Evolutionary conservation across 2,888 invertebrate genomes (phyloP).

Genomic region (Drosophila pseudotakahashii): DNA sequence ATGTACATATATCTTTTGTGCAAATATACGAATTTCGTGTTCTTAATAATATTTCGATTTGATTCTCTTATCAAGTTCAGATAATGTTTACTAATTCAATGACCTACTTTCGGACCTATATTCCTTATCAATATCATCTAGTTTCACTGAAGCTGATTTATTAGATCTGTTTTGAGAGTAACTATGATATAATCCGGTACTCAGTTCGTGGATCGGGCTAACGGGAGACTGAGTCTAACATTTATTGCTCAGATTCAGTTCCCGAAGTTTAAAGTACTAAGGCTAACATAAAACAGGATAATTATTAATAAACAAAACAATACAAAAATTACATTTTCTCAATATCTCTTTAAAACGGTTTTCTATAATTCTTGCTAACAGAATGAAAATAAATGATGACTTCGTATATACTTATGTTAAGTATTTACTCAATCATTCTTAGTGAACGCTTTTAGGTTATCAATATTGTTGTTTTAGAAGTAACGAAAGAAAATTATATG

Average conservation of each 20-base stretch:
- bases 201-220: constrained; percentile 36
- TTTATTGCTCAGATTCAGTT: background rate
- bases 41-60: background rate
- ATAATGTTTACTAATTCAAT: constrained; percentile 5
- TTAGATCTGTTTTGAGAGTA: constrained; percentile 14
- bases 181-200: constrained; percentile 24
- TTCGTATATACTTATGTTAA: background rate
- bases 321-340: background rate
- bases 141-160: constrained; percentile 9
- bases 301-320: background rate
- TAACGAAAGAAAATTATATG: background rate
- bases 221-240: constrained; percentile 13
- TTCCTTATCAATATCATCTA: constrained; percentile 3
- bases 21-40: constrained; percentile 16
- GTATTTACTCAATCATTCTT: background rate
- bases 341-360: background rate
- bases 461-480: background rate
- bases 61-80: background rate
- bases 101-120: background rate
- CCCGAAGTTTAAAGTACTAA: constrained; percentile 8
- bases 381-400: background rate
- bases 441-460: background rate
- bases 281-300: background rate
- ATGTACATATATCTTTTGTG: constrained; percentile 35
- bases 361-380: background rate